Base-by-base conservation (phyloP, 2,888 invertebrate species). In the Leptinotarsa tumamoca region DNA sequence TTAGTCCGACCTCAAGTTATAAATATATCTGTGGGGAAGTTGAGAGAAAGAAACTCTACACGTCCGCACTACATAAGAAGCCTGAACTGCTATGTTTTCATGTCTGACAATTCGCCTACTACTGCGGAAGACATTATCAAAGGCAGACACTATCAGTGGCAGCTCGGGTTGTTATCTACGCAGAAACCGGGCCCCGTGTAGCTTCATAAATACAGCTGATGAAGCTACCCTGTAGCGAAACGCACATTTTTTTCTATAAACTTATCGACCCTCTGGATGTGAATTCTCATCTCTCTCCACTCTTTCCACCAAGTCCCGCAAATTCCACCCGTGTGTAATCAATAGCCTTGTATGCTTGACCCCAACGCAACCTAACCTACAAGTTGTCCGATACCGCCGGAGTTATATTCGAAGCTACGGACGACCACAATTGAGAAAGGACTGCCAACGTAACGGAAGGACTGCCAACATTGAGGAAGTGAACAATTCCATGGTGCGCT, bases 391-490 rank as follows among this genome's bases (percentile, higher is more conserved):
- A 23, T 27, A 68, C 67, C 50, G n/a, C 68, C 71, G 63, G 72
- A 69, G 72, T 79, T 76, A 78, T 77, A 78, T 77, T 72, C 78
- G 43, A 75, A 74, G 75, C 76, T 77, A 63, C 61, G 74, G 58
- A 66, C 77, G 71, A 73, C 73, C 77, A 80, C 75, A 78, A 80
- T 80, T 77, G 76, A 78, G 73, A 70, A 75, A 77, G 74, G 74
- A 69, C 67, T 72, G 75, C 78, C 72, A 76, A 78, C 80, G 58
- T 58, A 21, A 78, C 80, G 73, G 71, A 78, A 77, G 74, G 74
- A 69, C 70, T 72, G 75, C 78, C 72, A 78, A 78, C 80, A 77
- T 77, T 75, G 75, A 78, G 80, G 78, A 80, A 80, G 77, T 78
- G 77, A 77, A 75, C 80, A 76, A 80, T 80, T 75, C 77, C 67